phyloP scores from a whole-genome alignment of 2,113 vertebrate species.

The Oceanodroma tethys region DNA sequence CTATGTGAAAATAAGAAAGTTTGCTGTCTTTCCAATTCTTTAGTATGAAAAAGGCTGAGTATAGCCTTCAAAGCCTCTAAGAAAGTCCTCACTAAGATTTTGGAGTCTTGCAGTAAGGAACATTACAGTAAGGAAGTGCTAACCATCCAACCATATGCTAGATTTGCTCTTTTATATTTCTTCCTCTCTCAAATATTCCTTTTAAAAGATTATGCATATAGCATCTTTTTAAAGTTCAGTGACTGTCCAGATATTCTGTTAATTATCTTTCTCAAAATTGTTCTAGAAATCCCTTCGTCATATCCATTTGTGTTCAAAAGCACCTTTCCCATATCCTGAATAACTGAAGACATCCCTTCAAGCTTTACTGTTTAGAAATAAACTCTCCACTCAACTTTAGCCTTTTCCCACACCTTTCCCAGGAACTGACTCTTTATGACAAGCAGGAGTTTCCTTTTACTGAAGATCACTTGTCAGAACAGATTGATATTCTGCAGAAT shows the following conservation, averaged over 20 bases:
- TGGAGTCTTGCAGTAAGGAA: neutral
- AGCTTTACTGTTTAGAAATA: neutral
- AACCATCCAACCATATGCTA: conserved; percentile 14
- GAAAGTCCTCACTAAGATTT: neutral
- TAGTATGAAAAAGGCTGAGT: neutral
- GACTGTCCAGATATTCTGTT: neutral
- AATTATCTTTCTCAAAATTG: neutral
- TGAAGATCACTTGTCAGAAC: neutral
- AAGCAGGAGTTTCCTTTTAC: neutral
- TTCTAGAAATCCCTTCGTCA: neutral
- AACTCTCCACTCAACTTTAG: neutral
- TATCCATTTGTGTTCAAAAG: neutral
- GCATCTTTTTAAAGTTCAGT: neutral
- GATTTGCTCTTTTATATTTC: conserved; percentile 38
- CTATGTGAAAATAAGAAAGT: neutral
- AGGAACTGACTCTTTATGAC: neutral
- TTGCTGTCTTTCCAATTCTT: neutral
- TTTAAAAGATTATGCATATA: neutral
- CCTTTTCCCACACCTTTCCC: neutral
- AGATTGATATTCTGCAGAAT: neutral
- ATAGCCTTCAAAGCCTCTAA: neutral
- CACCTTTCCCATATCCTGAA: neutral
- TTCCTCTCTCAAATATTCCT: neutral
- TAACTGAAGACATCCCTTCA: neutral
- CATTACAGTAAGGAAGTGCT: neutral